phyloP scores from a whole-genome alignment of 2,888 invertebrate genomes.

The Palloptera scutellata region DNA sequence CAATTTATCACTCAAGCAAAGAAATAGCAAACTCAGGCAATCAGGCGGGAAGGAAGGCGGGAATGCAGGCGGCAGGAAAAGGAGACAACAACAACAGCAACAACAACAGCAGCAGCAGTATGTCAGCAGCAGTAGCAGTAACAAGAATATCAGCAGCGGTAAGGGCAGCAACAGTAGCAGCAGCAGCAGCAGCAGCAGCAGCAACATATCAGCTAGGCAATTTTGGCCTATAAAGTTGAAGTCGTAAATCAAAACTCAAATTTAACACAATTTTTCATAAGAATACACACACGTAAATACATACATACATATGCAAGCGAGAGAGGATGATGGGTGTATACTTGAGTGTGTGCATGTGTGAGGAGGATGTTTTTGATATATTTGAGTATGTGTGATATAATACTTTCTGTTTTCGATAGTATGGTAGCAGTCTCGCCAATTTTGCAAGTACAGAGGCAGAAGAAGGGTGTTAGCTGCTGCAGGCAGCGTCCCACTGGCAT shows the following conservation, averaged over 20 bases:
- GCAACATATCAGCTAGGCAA: neutral
- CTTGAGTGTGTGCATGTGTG: neutral
- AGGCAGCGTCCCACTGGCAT: neutral
- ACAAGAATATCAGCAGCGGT: too few species aligned
- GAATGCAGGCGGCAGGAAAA: neutral
- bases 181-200: neutral
- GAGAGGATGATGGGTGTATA: neutral
- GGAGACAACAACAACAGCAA: conserved; percentile 6
- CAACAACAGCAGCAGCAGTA: neutral
- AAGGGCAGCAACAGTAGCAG: too few species aligned
- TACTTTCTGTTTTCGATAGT: neutral
- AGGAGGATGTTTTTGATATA: conserved; percentile 8
- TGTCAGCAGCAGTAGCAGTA: neutral
- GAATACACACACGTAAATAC: neutral
- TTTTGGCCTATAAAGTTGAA: conserved; percentile 50
- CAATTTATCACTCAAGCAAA: conserved; percentile 58
- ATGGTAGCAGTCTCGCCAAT: neutral
- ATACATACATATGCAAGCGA: conserved; percentile 3
- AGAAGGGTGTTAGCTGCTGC: neutral
- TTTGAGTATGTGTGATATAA: conserved; percentile 1
- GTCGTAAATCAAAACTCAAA: conserved; percentile 60
- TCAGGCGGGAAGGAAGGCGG: neutral
- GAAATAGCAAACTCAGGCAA: conserved; percentile 26
- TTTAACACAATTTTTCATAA: conserved; percentile 48
- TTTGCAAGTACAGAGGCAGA: neutral